Conservation (phyloP, 1,140 invertebrate genomes). For the Vollenhovia emeryi region DNA sequence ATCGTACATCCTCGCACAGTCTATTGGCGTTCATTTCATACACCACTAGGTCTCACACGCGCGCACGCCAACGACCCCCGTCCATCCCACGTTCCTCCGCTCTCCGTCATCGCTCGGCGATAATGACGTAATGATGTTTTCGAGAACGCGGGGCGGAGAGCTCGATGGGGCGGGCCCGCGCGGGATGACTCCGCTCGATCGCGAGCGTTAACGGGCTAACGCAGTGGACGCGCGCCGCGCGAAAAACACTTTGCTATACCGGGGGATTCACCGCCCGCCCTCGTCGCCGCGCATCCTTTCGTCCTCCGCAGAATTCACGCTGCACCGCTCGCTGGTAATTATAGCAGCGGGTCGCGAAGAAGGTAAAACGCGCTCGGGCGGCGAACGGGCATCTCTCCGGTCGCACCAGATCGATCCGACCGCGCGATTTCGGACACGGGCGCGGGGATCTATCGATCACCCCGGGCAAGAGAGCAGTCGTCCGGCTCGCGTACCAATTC, state of each 20-base stretch:
- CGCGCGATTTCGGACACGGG: conserved; percentile 14
- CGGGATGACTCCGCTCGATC: neutral
- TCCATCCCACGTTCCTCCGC: neutral
- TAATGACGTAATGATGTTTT: conserved; percentile 71
- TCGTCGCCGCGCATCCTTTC: neutral
- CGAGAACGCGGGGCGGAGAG: conserved; percentile 49
- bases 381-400: neutral
- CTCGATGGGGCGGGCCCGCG: conserved; percentile 30
- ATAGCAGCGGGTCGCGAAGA: neutral
- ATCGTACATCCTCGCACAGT: conserved; percentile 64
- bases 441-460: neutral
- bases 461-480: neutral
- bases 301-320: neutral
- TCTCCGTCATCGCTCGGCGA: conserved; percentile 63
- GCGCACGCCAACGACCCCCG: conserved; percentile 14
- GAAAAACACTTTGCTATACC: conserved; percentile 22
- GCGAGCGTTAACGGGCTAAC: neutral
- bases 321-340: neutral
- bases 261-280: neutral
- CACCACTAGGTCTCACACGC: conserved; percentile 59
- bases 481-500: neutral
- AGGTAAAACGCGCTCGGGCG: neutral
- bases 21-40: conserved; percentile 66
- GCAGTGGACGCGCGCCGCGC: neutral
- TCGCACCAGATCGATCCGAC: too few species aligned